phyloP scores from a whole-genome alignment of 1,140 invertebrate genomes.

The Stegodyphus dumicola region DNA sequence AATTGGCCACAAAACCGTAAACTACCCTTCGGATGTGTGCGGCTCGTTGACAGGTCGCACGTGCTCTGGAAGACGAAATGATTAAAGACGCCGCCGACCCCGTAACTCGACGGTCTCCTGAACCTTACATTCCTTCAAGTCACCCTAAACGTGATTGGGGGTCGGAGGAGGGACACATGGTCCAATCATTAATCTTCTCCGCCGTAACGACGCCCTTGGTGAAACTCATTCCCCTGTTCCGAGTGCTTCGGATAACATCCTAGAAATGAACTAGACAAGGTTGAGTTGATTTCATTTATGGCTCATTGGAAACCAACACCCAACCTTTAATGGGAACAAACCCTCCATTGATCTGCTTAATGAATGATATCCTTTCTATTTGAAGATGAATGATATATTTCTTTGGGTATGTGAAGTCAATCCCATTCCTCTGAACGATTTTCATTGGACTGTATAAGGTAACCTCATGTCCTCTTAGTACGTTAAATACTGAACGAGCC shows the following conservation, averaged over 20 bases:
- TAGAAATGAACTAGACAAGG: background rate
- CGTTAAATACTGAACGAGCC: too few species aligned
- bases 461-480: too few species aligned
- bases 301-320: background rate
- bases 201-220: background rate
- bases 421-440: too few species aligned
- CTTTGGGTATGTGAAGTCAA: too few species aligned
- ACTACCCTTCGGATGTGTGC: constrained; percentile 19
- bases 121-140: background rate
- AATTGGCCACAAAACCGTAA: constrained; percentile 55
- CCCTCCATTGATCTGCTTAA: too few species aligned
- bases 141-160: background rate
- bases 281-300: background rate
- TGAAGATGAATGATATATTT: too few species aligned
- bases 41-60: constrained; percentile 32
- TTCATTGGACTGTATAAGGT: too few species aligned
- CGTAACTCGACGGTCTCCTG: background rate
- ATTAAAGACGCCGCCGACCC: background rate
- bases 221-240: too few species aligned
- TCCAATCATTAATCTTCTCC: background rate
- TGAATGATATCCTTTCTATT: too few species aligned
- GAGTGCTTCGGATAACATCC: too few species aligned
- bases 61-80: constrained; percentile 31
- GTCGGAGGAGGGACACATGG: background rate
- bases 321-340: background rate